Percentiles rank a stretch among this genome's conserved stretches.
phyloP scores from a whole-genome alignment of 2,888 invertebrate species.

The Tethea ocularis region DNA sequence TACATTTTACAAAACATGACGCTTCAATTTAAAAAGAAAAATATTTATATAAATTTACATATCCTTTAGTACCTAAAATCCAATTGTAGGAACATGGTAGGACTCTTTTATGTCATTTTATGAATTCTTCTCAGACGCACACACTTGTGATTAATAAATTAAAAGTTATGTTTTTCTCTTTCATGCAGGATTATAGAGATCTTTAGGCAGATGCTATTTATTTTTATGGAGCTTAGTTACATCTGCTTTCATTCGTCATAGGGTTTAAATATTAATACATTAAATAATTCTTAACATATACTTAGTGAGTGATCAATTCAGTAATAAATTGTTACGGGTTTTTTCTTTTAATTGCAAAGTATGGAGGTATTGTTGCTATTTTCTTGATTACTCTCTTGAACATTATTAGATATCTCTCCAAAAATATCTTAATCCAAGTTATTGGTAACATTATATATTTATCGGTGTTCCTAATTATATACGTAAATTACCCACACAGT shows the following conservation, averaged over 20 bases:
- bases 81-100: constrained; percentile 27
- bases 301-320: no score
- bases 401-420: no score
- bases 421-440: no score
- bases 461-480: no score
- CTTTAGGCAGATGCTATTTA: constrained; percentile 46
- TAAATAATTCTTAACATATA: no score
- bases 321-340: no score
- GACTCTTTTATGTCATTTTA: constrained; percentile 49
- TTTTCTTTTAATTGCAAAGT: no score
- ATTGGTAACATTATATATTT: no score
- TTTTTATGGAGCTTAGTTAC: constrained; percentile 59
- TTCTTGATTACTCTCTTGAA: no score
- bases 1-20: constrained; percentile 65
- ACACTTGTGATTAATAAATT: constrained; percentile 68
- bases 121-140: constrained; percentile 61
- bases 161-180: constrained; percentile 63
- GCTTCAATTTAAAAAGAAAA: constrained; percentile 32
- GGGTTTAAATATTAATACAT: constrained; percentile 37
- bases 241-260: constrained; percentile 63
- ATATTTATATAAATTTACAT: constrained; percentile 24
- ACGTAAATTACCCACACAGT: no score
- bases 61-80: constrained; percentile 25
- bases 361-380: no score
- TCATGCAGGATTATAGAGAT: constrained; percentile 63